Conservation (phyloP, 2,113 vertebrate genomes). For the Nothocercus julius region DNA sequence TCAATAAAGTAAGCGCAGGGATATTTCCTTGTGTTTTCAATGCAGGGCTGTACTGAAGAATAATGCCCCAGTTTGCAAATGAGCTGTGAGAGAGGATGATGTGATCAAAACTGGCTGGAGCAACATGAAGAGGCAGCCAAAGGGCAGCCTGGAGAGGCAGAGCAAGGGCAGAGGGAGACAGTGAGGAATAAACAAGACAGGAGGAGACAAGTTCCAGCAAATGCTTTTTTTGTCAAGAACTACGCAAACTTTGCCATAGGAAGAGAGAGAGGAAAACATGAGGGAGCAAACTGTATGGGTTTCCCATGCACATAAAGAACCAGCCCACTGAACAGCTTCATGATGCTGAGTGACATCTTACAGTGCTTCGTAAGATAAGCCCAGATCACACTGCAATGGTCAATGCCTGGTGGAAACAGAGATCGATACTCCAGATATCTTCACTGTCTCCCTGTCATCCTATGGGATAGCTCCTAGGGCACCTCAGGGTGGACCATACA, state of each 20-base stretch:
- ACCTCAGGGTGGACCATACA: background rate
- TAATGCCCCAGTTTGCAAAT: background rate
- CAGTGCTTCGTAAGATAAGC: background rate
- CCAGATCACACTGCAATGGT: background rate
- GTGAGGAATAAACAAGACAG: background rate
- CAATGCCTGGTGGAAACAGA: background rate
- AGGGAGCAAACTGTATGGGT: fast-evolving
- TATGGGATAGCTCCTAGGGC: background rate
- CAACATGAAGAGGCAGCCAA: fast-evolving
- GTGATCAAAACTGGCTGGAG: background rate
- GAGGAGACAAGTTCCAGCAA: background rate
- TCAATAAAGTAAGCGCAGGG: background rate
- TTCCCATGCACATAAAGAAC: background rate
- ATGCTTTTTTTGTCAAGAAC: background rate
- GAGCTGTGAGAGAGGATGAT: background rate
- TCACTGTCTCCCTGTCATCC: fast-evolving
- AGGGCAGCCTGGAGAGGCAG: background rate
- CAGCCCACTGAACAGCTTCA: background rate
- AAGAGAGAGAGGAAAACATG: background rate
- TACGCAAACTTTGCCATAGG: background rate
- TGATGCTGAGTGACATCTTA: background rate
- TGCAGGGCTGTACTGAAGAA: background rate
- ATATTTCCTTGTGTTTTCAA: background rate
- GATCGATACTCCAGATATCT: background rate
- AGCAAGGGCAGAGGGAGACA: background rate